Conservation (phyloP, 2,888 invertebrate genomes). For the Apodemia zela region DNA sequence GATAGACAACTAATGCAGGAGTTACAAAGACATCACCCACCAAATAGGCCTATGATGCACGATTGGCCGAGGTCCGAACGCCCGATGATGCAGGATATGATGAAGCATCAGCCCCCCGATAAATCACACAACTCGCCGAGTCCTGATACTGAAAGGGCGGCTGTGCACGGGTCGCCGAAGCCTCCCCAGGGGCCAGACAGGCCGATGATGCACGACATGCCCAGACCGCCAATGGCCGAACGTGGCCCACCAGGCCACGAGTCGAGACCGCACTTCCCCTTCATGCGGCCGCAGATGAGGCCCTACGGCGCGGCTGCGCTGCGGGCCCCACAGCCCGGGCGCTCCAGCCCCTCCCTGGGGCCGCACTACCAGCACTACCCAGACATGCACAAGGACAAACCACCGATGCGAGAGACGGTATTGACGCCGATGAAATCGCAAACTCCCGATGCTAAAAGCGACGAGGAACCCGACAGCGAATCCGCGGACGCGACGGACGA, state of each 20-base stretch:
- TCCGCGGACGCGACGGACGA: slow-evolving; percentile 17
- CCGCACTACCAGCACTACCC: slow-evolving; percentile 33
- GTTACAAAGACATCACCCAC: slow-evolving; percentile 20
- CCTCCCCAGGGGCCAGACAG: slow-evolving; percentile 21
- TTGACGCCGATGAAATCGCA: slow-evolving; percentile 21
- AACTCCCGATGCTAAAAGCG: slow-evolving; percentile 21
- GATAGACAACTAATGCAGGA: slow-evolving; percentile 28
- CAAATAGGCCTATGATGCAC: slow-evolving; percentile 26
- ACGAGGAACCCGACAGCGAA: slow-evolving; percentile 1
- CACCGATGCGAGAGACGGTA: slow-evolving; percentile 21
- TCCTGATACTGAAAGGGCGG: background rate
- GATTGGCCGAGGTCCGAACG: slow-evolving; percentile 25
- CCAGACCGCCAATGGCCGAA: slow-evolving; percentile 24
- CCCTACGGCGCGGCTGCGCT: slow-evolving; percentile 33
- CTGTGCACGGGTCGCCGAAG: slow-evolving; percentile 22
- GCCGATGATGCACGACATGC: slow-evolving; percentile 30
- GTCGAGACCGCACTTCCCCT: slow-evolving; percentile 32
- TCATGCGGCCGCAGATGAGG: slow-evolving; percentile 31
- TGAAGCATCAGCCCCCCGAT: slow-evolving; percentile 15
- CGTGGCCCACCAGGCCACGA: slow-evolving; percentile 29
- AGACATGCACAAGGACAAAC: slow-evolving; percentile 40
- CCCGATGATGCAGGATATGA: slow-evolving; percentile 23
- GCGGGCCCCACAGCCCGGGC: slow-evolving; percentile 36
- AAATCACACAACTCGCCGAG: background rate
- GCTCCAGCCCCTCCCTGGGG: slow-evolving; percentile 26